Evolutionary conservation across 2,888 invertebrate species (phyloP).

Genomic region (Amorpha juglandis): DNA sequence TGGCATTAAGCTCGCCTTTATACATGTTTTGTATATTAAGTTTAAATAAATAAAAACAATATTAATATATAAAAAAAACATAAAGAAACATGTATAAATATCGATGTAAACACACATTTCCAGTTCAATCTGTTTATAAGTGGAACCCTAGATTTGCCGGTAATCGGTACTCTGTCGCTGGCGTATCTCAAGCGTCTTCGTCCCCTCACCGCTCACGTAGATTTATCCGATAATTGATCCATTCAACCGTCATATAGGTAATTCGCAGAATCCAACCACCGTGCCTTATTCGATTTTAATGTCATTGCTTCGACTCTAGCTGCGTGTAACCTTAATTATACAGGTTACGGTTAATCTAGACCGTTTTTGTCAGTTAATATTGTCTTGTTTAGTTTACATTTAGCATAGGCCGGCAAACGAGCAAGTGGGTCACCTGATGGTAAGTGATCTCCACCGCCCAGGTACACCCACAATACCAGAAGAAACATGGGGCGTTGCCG

Average conservation of each 20-base stretch:
- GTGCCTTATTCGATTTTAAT: conserved; percentile 29
- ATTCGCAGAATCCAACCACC: conserved; percentile 25
- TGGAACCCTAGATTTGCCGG: conserved; percentile 38
- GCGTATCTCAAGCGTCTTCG: conserved; percentile 32
- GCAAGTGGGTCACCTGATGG: too few relatives aligned
- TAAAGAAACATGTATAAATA: too few relatives aligned
- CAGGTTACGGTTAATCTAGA: neutral
- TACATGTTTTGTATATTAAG: too few relatives aligned
- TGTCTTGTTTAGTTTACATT: neutral
- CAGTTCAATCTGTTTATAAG: conserved; percentile 30
- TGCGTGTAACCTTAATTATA: conserved; percentile 16
- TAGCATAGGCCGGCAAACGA: too few relatives aligned
- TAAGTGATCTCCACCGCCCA: too few relatives aligned
- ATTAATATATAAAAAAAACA: too few relatives aligned
- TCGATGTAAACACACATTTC: neutral
- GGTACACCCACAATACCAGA: too few relatives aligned
- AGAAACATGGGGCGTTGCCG: too few relatives aligned
- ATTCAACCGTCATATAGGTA: conserved; percentile 34
- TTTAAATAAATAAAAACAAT: too few relatives aligned
- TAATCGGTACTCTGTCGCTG: conserved; percentile 36
- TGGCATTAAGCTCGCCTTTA: too few relatives aligned
- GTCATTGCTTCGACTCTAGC: conserved; percentile 20
- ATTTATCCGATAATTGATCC: conserved; percentile 45
- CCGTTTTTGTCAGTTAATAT: neutral
- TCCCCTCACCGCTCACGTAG: conserved; percentile 29